Base-by-base conservation (phyloP, 2,888 invertebrate species). In the Muschampia plurimacula region DNA sequence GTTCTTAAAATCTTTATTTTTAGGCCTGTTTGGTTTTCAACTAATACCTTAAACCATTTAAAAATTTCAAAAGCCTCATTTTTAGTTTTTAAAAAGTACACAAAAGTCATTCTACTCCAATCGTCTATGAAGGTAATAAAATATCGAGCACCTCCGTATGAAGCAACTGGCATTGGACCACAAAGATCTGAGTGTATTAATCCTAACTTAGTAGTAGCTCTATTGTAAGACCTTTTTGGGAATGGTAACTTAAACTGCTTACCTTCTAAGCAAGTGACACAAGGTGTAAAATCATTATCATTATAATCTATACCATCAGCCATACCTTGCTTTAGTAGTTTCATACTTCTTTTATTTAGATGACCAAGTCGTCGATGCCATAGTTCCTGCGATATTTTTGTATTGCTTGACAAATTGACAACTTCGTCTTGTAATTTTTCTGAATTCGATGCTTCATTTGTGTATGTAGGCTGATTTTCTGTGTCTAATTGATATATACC, bases 291-390 rank as follows among this genome's bases (percentile, higher is more conserved):
- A 28, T 67, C 69, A 59, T 5, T 67, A 46, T 62, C 15, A 72
- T 55, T 49, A 67, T 69, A 77, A 74, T 68, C 10, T 70, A 76
- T 76, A 28, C 73, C 76, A 65, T 22, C 68, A n/a, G 57, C 75
- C 68, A 74, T 72, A 73, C 75, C 75, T 70, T 69, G 60, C 65
- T 76, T 73, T 52, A 76, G 32, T 46, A 76, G 28, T 46, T 73
- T 28, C 76, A 76, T 74, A 72, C 76, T 74, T 22, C 73, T 36
- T 3, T 28, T 15, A 60, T 75, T 75, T 1, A 76, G 68, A 69
- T 76, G 76, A 52, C 67, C 76, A 15, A 76, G 70, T 8, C 77
- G 65, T 22, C 71, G 49, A 69, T 77, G 75, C 77, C 75, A 77
- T 44, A 71, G 12, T 22, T 73, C 69, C 3, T 74, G 72, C 15